Percentiles rank a stretch among this genome's conserved stretches.
Conservation (phyloP, 2,888 invertebrate species). For the Neoaliturus tenellus region DNA sequence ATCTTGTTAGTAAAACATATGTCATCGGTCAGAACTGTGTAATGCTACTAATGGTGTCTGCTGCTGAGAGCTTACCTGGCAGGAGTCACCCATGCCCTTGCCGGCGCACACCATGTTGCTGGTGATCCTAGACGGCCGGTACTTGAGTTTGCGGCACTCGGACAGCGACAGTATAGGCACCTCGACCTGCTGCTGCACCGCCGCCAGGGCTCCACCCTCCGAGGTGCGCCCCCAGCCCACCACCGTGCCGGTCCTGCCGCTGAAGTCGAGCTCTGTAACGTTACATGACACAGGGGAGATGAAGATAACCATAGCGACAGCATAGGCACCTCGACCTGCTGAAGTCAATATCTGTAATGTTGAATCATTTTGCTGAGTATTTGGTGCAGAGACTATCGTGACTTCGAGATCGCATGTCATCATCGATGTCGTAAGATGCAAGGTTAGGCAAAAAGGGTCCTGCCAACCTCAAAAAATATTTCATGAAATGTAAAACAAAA, state of each 20-base stretch:
- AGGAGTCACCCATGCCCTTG: conserved; percentile 87
- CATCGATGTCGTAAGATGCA: too few species aligned
- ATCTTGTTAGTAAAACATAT: too few species aligned
- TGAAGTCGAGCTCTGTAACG: conserved; percentile 66
- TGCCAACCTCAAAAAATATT: too few species aligned
- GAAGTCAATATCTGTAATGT: conserved; percentile 67
- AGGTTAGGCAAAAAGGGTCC: too few species aligned
- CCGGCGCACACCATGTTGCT: conserved; percentile 92
- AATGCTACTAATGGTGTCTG: too few species aligned
- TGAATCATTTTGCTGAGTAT: too few species aligned
- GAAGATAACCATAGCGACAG: conserved; percentile 76
- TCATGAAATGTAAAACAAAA: too few species aligned
- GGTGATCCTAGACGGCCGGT: conserved; percentile 88
- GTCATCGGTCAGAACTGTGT: too few species aligned
- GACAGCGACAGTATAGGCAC: conserved; percentile 88
- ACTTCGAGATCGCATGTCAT: too few species aligned
- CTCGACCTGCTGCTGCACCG: conserved; percentile 83
- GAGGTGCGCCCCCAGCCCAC: conserved; percentile 67
- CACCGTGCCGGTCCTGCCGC: conserved; percentile 67
- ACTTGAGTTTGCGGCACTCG: conserved; percentile 90
- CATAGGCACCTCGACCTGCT: conserved; percentile 90
- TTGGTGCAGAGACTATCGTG: too few species aligned
- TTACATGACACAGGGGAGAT: too few species aligned
- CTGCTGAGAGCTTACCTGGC: conserved; percentile 78
- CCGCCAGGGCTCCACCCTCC: conserved; percentile 72